Conservation (phyloP, 2,888 invertebrate genomes). For the Oegoconia quadripuncta region DNA sequence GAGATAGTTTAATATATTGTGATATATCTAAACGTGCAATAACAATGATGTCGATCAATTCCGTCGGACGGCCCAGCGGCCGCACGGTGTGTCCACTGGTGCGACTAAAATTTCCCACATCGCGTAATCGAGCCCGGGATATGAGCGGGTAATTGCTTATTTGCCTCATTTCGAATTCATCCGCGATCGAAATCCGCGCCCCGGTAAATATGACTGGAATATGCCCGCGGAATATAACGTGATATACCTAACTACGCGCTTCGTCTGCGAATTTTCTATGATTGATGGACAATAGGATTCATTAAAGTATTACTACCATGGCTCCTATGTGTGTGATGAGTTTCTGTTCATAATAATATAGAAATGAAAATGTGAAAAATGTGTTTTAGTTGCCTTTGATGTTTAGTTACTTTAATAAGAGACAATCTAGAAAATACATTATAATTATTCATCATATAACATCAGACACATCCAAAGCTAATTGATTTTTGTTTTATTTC, state of each 20-base stretch:
- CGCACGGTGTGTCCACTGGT: slow-evolving; percentile 30
- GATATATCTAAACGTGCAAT: slow-evolving; percentile 5
- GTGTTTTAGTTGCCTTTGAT: too few relatives aligned
- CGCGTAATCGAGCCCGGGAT: slow-evolving; percentile 62
- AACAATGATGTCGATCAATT: slow-evolving; percentile 1
- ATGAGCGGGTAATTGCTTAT: slow-evolving; percentile 70
- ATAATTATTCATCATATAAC: too few relatives aligned
- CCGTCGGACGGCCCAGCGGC: background rate
- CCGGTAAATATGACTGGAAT: slow-evolving; percentile 31
- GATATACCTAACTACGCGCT: background rate
- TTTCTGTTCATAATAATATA: background rate
- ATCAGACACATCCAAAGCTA: too few relatives aligned
- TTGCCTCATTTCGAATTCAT: slow-evolving; percentile 71
- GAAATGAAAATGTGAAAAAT: too few relatives aligned
- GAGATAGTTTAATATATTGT: too few relatives aligned
- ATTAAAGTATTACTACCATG: background rate
- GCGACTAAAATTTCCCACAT: slow-evolving; percentile 57
- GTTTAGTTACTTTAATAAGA: too few relatives aligned
- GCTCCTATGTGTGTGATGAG: background rate
- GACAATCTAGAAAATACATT: too few relatives aligned
- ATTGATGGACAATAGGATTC: background rate
- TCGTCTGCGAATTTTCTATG: background rate
- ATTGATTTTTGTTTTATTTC: slow-evolving; percentile 1
- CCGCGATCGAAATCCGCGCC: slow-evolving; percentile 44
- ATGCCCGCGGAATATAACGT: too few relatives aligned